Evolutionary conservation across 2,888 invertebrate genomes (phyloP).

Genomic region (Vesta saturnalis): DNA sequence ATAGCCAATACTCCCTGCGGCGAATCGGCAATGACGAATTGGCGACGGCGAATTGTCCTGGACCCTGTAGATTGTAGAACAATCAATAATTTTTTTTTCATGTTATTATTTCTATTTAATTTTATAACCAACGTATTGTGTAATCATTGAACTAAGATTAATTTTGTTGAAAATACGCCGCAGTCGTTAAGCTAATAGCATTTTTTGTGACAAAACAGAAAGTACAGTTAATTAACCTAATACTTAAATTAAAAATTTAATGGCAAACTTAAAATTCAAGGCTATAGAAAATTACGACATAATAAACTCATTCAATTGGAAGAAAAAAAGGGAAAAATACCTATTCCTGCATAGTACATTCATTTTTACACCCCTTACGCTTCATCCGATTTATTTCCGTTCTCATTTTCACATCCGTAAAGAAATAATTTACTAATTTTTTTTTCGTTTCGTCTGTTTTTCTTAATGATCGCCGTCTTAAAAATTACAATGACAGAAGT

Average conservation of each 20-base stretch:
- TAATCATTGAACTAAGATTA: no score
- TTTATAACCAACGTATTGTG: no score
- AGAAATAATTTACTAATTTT: conserved; percentile 42
- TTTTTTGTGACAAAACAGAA: no score
- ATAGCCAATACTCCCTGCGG: no score
- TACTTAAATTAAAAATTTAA: not conserved
- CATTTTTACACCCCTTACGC: conserved; percentile 37
- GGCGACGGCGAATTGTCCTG: no score
- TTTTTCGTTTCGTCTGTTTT: conserved; percentile 22
- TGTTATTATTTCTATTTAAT: no score
- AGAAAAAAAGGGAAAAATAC: conserved; percentile 21
- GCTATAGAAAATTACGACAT: conserved; percentile 9
- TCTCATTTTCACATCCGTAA: conserved; percentile 42
- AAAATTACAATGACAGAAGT: conserved; percentile 3
- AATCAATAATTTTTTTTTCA: no score
- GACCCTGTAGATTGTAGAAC: no score
- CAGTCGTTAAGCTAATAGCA: no score
- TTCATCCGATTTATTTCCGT: conserved; percentile 37
- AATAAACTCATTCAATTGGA: conserved; percentile 23
- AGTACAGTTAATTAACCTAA: conserved; percentile 1
- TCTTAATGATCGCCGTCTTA: conserved; percentile 16
- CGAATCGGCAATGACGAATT: no score
- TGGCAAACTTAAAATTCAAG: not conserved
- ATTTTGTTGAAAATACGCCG: no score
- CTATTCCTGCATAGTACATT: conserved; percentile 18